Conservation (phyloP, 2,888 invertebrate genomes). For the Luffia ferchaultella region DNA sequence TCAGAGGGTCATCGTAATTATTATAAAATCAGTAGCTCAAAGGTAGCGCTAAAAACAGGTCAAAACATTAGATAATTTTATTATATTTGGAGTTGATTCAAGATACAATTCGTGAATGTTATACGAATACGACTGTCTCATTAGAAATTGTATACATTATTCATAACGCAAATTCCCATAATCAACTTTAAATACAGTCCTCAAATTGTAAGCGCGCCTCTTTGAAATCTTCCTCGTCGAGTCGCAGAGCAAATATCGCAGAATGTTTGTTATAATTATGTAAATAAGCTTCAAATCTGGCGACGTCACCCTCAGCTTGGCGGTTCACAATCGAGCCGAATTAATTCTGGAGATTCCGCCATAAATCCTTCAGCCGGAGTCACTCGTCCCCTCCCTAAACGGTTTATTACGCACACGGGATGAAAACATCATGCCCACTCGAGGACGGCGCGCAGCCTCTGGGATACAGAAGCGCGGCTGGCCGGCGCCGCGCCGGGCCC, state of each 20-base stretch:
- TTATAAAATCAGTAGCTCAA: too few species aligned
- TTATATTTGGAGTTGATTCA: too few species aligned
- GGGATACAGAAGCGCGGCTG: conserved; percentile 18
- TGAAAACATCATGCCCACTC: conserved; percentile 59
- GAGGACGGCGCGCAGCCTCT: conserved; percentile 46
- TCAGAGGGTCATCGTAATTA: too few species aligned
- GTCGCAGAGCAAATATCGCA: conserved; percentile 3
- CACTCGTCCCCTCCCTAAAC: conserved; percentile 54
- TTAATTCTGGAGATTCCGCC: conserved; percentile 54
- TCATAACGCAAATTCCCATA: not conserved
- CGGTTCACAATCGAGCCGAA: conserved; percentile 42
- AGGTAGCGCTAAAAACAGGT: too few species aligned
- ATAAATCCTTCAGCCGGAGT: conserved; percentile 60
- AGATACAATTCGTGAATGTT: too few species aligned
- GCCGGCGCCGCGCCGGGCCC: not conserved
- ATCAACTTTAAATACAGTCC: not conserved
- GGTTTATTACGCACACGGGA: conserved; percentile 61
- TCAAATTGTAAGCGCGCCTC: not conserved
- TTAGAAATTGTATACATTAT: not conserved
- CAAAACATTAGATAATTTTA: too few species aligned
- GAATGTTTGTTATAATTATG: conserved; percentile 16
- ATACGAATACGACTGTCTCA: not conserved
- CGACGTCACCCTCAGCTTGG: conserved; percentile 18
- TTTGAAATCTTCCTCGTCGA: not conserved
- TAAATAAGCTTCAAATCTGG: conserved; percentile 15